Evolutionary conservation across 1,140 invertebrate species (phyloP), one percentile per base, ranked within the genome.

Genomic region (Brachystomella parvula): DNA sequence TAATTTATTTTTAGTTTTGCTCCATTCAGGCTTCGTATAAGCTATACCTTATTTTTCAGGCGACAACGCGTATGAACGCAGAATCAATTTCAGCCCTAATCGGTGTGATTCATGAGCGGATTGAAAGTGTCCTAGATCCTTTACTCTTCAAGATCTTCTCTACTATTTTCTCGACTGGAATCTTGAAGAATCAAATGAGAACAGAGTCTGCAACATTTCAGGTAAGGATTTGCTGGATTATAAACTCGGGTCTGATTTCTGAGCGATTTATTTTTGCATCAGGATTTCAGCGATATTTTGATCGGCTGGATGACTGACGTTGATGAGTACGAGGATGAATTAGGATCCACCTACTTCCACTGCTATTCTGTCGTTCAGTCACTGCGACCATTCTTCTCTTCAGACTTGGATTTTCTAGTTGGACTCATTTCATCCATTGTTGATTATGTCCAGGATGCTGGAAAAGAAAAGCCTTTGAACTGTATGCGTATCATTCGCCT

Each of bases 281-380:
- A 71, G 65, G 71, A 72, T 30, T 72, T 70, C 39, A 57, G 67
- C 24, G 71, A 70, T 59, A 59, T 72, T 3, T 60, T 72, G 6
- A 62, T 72, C 60, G 71, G 71, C 17, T 72, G 71, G 71, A 69
- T 72, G 60, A 56, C 69, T 31, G 70, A n/a, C n/a, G n/a, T n/a
- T n/a, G n/a, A 71, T 39, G 67, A 62, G 3, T 53, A 69, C 12
- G 64, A 66, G 19, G 32, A 65, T 44, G 65, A 47, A 28, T 28
- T 65, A 1, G 49, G 49, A 17, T 12, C 12, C 49, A 53, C 49
- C 12, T 53, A 53, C 24, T 53, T 53, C 24, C 21, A 53, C 21
- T 26, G 12, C 9, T 53, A 53, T 24, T 12, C 12, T 17, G 49
- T 67, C 12, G 31, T 71, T n/a, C 60, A 64, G 24, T 61, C 62